Conservation (phyloP, 92 coral and sea anemone species). For the Heliopora coerulea region DNA sequence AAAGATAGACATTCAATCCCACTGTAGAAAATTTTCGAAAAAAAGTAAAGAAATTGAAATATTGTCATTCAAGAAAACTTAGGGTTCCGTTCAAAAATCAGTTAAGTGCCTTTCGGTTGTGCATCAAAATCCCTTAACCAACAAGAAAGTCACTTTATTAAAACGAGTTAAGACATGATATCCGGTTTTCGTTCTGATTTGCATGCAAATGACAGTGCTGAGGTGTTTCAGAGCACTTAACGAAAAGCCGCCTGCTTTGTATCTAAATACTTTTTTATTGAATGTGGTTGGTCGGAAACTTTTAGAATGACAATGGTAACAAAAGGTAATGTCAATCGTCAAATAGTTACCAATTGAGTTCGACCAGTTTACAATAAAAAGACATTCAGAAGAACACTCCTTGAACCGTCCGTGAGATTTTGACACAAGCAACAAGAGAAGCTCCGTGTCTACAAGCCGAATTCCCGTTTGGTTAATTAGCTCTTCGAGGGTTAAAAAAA, state of each 20-base stretch:
- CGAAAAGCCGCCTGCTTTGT: constrained; percentile 21
- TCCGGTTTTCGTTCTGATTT: constrained; percentile 35
- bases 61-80: too few relatives aligned
- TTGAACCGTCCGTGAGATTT: neutral
- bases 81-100: too few relatives aligned
- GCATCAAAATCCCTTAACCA: too few relatives aligned
- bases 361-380: neutral
- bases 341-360: constrained; percentile 30
- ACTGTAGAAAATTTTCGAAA: too few relatives aligned
- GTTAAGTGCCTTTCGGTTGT: too few relatives aligned
- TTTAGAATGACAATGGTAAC: constrained; percentile 38
- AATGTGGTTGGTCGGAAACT: constrained; percentile 43
- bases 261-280: constrained; percentile 22
- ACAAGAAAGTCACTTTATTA: neutral
- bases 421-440: neutral
- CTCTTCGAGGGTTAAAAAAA: too few relatives aligned
- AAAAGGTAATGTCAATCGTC: constrained; percentile 6
- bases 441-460: neutral
- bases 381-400: too few relatives aligned
- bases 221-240: constrained; percentile 4
- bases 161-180: constrained; percentile 10
- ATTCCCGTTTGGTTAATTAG: too few relatives aligned
- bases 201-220: constrained; percentile 28
- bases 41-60: too few relatives aligned
- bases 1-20: too few relatives aligned